These are phyloP conservation scores for Gasterosteus aculeatus DNA, from an alignment of 2,113 vertebrate species.

Conservation along the genomic window DNA sequence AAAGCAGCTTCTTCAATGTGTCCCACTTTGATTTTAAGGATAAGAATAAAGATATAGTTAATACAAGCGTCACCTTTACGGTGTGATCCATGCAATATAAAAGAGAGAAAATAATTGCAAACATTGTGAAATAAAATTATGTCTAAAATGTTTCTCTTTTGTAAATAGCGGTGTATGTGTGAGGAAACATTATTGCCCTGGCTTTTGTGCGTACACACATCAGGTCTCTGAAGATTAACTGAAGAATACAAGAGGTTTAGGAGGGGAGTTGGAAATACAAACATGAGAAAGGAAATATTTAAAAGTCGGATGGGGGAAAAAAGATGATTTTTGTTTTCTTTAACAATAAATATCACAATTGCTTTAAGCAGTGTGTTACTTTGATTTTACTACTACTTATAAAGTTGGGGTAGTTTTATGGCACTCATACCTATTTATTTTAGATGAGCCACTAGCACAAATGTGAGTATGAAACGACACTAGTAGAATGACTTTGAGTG, in stretches of 20 bases:
- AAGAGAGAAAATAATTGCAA: not conserved
- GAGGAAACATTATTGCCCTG: not conserved
- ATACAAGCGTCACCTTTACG: not conserved
- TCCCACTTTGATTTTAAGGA: not conserved
- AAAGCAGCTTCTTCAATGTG: not conserved
- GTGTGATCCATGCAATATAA: not conserved
- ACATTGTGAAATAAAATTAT: not conserved
- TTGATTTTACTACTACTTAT: not conserved
- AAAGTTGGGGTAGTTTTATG: not conserved
- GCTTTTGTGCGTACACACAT: slow-evolving; percentile 2
- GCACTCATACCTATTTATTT: not conserved
- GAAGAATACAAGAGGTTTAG: not conserved
- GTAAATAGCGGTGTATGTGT: not conserved
- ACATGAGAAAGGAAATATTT: no score
- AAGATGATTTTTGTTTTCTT: slow-evolving; percentile 9
- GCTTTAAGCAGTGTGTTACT: not conserved
- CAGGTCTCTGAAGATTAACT: slow-evolving; percentile 1
- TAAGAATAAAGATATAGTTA: not conserved
- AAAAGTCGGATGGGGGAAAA: no score
- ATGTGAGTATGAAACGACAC: not conserved
- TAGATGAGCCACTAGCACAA: not conserved
- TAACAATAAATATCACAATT: slow-evolving; percentile 1
- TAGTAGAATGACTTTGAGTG: not conserved
- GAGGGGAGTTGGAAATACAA: not conserved
- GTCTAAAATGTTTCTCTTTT: not conserved